phyloP scores from a whole-genome alignment of 2,113 vertebrate species.

The Aspiorhynchus laticeps region DNA sequence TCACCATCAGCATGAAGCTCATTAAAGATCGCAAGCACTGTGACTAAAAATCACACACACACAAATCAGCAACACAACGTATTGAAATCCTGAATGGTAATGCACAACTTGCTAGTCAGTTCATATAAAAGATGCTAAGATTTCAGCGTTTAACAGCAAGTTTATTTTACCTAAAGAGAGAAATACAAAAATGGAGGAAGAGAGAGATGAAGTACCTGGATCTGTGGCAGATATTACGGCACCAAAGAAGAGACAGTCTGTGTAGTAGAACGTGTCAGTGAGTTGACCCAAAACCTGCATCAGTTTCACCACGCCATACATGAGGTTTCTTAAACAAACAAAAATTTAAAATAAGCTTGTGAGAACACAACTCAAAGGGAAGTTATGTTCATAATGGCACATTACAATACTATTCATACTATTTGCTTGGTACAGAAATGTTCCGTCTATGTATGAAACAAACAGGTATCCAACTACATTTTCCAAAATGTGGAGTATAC shows the following conservation, averaged over 20 bases:
- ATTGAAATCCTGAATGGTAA: slow-evolving; percentile 31
- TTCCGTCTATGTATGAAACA: background rate
- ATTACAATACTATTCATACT: background rate
- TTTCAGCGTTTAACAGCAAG: background rate
- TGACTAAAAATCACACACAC: slow-evolving; percentile 76
- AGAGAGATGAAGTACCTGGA: slow-evolving; percentile 79
- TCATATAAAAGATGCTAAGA: background rate
- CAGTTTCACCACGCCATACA: slow-evolving; percentile 97
- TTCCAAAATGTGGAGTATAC: no score
- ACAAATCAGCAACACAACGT: slow-evolving; percentile 20
- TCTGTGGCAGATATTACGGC: slow-evolving; percentile 97
- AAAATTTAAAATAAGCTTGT: background rate
- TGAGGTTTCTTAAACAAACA: slow-evolving; percentile 84
- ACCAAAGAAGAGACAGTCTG: slow-evolving; percentile 97
- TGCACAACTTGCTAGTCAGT: background rate
- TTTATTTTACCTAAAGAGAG: background rate
- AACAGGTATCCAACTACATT: background rate
- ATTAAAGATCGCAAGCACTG: slow-evolving; percentile 96
- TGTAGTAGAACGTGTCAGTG: slow-evolving; percentile 95
- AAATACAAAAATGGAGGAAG: background rate
- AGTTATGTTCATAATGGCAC: background rate
- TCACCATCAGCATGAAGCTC: slow-evolving; percentile 96
- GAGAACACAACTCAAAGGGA: background rate
- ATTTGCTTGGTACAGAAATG: background rate
- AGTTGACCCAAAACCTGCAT: slow-evolving; percentile 93